Evolutionary conservation across 2,113 vertebrate species (phyloP).

Genomic region (Cephalopholis sonnerati): DNA sequence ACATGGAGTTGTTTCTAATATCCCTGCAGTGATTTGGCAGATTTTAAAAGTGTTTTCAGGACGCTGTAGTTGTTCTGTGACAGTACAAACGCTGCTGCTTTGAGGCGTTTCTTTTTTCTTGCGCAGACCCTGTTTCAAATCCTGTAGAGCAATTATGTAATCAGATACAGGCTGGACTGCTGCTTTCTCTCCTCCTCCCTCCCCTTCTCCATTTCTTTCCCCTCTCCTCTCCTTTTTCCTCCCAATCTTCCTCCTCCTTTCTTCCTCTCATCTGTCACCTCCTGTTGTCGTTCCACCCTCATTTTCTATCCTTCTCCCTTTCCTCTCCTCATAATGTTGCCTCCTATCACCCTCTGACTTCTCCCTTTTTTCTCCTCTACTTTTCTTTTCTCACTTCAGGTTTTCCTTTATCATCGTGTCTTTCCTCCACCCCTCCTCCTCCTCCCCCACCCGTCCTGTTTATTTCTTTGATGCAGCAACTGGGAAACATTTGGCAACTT

Average conservation of each 20-base stretch:
- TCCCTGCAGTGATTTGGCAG: not conserved
- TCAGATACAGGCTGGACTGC: slow-evolving; percentile 60
- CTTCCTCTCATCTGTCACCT: not conserved
- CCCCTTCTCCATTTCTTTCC: slow-evolving; percentile 1
- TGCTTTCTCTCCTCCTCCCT: slow-evolving; percentile 26
- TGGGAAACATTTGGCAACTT: slow-evolving; percentile 58
- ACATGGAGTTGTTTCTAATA: not conserved
- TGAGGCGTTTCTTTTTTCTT: slow-evolving; percentile 21
- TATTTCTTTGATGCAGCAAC: slow-evolving; percentile 33
- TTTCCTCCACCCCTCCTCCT: not conserved
- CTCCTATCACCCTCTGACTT: not conserved
- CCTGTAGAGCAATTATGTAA: slow-evolving; percentile 75
- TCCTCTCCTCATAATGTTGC: not conserved
- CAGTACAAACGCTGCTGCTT: slow-evolving; percentile 21
- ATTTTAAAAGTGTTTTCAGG: not conserved
- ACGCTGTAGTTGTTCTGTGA: not conserved
- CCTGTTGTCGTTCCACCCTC: not conserved
- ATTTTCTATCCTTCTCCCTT: not conserved
- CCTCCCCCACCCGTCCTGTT: not conserved
- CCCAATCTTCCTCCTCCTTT: not conserved
- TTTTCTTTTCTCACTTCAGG: slow-evolving; percentile 1
- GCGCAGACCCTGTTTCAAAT: slow-evolving; percentile 56
- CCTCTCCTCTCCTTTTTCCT: not conserved
- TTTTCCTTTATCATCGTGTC: slow-evolving; percentile 1
- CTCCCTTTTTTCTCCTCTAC: not conserved